These are phyloP conservation scores for Agrotis exclamationis DNA, from an alignment of 2,888 invertebrate genomes.

Conservation along the genomic window DNA sequence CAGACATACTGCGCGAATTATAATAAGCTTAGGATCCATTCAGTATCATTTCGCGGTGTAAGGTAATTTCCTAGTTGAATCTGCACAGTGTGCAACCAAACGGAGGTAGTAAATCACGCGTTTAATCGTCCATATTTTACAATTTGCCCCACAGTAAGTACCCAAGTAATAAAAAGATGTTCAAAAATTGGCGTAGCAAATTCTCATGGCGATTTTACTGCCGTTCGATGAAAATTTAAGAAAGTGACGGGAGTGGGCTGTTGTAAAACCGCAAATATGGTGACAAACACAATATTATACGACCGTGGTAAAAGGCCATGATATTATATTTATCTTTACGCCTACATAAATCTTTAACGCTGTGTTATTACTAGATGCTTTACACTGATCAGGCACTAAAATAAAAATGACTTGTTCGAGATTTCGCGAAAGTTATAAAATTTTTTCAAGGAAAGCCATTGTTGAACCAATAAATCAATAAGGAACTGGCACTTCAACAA, in stretches of 20 bases:
- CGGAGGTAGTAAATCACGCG: slow-evolving; percentile 78
- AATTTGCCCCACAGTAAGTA: slow-evolving; percentile 79
- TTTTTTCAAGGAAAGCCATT: slow-evolving; percentile 5
- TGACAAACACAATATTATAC: slow-evolving; percentile 28
- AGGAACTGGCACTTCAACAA: not conserved
- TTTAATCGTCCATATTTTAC: slow-evolving; percentile 84
- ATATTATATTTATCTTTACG: slow-evolving; percentile 37
- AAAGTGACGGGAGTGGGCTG: slow-evolving; percentile 56
- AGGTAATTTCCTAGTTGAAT: slow-evolving; percentile 76
- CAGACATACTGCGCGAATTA: slow-evolving; percentile 78
- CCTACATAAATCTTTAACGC: slow-evolving; percentile 13
- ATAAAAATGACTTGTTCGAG: slow-evolving; percentile 1
- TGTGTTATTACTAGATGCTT: slow-evolving; percentile 22
- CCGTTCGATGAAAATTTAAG: slow-evolving; percentile 78
- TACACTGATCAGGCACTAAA: slow-evolving; percentile 14
- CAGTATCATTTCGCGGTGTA: slow-evolving; percentile 77
- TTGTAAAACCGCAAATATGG: slow-evolving; percentile 26
- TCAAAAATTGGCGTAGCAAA: slow-evolving; percentile 70
- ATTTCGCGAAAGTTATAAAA: slow-evolving; percentile 10
- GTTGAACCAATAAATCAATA: slow-evolving; percentile 1
- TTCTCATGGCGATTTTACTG: slow-evolving; percentile 73
- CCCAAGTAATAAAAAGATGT: slow-evolving; percentile 71
- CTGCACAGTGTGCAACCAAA: slow-evolving; percentile 66
- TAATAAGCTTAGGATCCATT: slow-evolving; percentile 80
- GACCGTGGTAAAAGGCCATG: slow-evolving; percentile 17